Percentiles rank a stretch among this genome's conserved stretches.
Conservation (phyloP, 2,797 vertebrate species). For the Cuculus canorus region DNA sequence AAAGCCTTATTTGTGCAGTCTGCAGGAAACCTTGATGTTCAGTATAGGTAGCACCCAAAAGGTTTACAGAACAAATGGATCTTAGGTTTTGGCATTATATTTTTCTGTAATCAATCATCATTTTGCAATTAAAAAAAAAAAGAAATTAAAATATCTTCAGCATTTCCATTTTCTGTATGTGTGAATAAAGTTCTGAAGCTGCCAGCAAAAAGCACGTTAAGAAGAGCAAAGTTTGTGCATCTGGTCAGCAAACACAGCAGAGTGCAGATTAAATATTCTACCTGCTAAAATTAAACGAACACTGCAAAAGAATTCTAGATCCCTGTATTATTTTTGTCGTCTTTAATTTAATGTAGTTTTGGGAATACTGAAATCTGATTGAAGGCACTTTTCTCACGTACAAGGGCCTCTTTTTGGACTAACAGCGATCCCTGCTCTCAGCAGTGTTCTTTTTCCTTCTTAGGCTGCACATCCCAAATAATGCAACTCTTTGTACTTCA, state of each 20-base stretch:
- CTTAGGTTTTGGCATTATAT: neutral
- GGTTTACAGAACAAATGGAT: neutral
- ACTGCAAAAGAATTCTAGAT: neutral
- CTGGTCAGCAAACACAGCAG: neutral
- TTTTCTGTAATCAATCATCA: neutral
- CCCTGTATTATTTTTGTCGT: neutral
- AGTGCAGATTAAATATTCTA: neutral
- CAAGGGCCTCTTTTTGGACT: neutral
- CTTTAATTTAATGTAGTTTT: neutral
- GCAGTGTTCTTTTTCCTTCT: neutral
- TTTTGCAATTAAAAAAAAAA: neutral
- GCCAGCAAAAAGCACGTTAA: neutral
- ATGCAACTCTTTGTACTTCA: neutral
- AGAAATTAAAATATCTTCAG: neutral
- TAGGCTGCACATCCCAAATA: neutral
- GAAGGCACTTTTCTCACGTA: neutral
- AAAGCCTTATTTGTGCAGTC: neutral
- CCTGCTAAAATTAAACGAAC: neutral
- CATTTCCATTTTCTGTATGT: neutral
- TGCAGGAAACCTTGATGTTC: neutral
- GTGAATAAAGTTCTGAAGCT: neutral
- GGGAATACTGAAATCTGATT: neutral
- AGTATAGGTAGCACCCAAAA: neutral
- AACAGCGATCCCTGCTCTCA: neutral
- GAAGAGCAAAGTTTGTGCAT: neutral